These are phyloP conservation scores for Campylorhamphus procurvoides DNA, from an alignment of 2,113 vertebrate genomes.

Conservation along the genomic window DNA sequence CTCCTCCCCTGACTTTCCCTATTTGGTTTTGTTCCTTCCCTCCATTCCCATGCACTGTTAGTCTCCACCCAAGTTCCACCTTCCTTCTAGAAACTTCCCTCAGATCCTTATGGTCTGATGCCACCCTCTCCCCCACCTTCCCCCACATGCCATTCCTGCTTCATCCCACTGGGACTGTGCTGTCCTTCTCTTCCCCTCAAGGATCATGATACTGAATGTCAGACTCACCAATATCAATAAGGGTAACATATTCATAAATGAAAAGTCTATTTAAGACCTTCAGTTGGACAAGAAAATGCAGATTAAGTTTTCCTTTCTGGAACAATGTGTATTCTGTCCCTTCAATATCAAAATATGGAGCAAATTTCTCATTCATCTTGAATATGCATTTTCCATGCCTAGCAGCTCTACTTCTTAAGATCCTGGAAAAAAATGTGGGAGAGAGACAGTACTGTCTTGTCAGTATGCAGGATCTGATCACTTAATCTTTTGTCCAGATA, in stretches of 20 bases:
- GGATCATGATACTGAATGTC: background rate
- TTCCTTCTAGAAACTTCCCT: too few species aligned
- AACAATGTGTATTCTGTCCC: background rate
- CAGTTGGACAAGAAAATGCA: background rate
- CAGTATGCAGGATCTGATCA: background rate
- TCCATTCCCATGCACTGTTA: too few species aligned
- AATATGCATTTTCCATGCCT: background rate
- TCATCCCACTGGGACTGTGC: too few species aligned
- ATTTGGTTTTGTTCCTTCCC: too few species aligned
- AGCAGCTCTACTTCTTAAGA: background rate
- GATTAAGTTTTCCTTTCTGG: background rate
- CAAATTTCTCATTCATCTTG: background rate
- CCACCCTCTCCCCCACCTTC: too few species aligned
- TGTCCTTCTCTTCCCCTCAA: too few species aligned
- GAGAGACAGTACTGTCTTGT: background rate
- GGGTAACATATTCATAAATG: background rate
- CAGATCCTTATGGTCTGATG: too few species aligned
- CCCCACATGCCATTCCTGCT: too few species aligned
- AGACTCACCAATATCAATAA: background rate
- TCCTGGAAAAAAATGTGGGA: background rate
- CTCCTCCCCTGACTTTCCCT: too few species aligned
- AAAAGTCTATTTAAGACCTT: background rate
- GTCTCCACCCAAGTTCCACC: too few species aligned
- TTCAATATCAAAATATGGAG: background rate
- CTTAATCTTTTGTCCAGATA: background rate